These are phyloP conservation scores for Trinectes maculatus DNA, from an alignment of 2,113 vertebrate species.

Conservation along the genomic window DNA sequence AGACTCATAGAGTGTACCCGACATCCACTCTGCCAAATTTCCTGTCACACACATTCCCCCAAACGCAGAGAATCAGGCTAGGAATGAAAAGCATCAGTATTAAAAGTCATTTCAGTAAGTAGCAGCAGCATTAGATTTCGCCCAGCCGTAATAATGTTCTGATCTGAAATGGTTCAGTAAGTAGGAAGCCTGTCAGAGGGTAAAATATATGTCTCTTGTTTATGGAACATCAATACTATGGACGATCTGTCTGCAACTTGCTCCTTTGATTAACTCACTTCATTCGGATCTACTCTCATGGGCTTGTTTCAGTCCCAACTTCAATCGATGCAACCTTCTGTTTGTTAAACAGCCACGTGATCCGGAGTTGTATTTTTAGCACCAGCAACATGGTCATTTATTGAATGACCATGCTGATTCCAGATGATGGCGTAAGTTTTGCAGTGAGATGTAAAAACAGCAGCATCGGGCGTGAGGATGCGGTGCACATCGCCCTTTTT, in stretches of 20 bases:
- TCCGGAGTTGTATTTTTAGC: constrained; percentile 56
- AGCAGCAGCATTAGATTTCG: constrained; percentile 16
- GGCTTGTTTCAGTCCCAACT: constrained; percentile 60
- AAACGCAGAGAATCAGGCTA: too few relatives aligned
- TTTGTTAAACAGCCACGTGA: constrained; percentile 69
- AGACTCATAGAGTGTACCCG: too few relatives aligned
- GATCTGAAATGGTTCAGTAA: constrained; percentile 51
- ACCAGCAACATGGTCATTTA: constrained; percentile 42
- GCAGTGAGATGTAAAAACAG: constrained; percentile 21
- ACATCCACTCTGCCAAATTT: too few relatives aligned
- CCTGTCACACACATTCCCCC: neutral
- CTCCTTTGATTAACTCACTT: constrained; percentile 79
- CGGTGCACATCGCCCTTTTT: too few relatives aligned
- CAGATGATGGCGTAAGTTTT: constrained; percentile 41
- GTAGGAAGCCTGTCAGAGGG: constrained; percentile 55
- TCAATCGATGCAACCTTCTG: constrained; percentile 61
- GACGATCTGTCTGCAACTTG: constrained; percentile 68
- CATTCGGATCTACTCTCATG: constrained; percentile 67
- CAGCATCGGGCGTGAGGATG: neutral
- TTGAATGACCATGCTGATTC: constrained; percentile 31
- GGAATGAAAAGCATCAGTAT: constrained; percentile 3
- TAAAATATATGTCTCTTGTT: constrained; percentile 72
- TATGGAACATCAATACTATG: constrained; percentile 77
- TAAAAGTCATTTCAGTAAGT: neutral
- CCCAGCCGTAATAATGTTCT: constrained; percentile 22